phyloP scores from a whole-genome alignment of 2,113 vertebrate species.

The Pseudorectes ferrugineus region DNA sequence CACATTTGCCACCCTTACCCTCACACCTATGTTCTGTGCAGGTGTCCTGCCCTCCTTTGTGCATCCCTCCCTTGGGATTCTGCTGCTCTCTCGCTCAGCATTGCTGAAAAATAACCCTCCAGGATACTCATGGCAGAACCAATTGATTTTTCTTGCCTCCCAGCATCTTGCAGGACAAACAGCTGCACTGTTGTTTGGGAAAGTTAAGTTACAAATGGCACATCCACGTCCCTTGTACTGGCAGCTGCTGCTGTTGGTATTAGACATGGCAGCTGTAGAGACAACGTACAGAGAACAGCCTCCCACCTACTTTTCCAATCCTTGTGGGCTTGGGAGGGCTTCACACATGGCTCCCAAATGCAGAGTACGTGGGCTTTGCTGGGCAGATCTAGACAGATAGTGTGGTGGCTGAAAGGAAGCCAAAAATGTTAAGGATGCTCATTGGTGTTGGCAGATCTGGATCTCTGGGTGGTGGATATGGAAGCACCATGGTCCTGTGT shows the following conservation, averaged over 20 bases:
- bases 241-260: background rate
- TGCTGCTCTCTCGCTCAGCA: fast-evolving
- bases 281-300: background rate
- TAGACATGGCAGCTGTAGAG: background rate
- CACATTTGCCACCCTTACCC: background rate
- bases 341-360: background rate
- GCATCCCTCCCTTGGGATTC: background rate
- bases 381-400: background rate
- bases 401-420: background rate
- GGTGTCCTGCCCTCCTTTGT: background rate
- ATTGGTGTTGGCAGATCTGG: background rate
- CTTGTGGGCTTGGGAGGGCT: background rate
- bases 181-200: background rate
- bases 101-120: background rate
- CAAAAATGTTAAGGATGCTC: background rate
- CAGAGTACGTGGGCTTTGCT: background rate
- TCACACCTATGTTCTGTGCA: background rate
- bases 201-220: background rate
- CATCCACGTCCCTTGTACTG: background rate
- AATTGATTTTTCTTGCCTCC: background rate
- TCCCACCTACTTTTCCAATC: background rate
- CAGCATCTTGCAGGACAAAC: background rate
- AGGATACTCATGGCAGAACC: background rate
- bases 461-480: background rate
- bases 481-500: background rate